These are phyloP conservation scores for Eubucco bourcierii DNA, from an alignment of 2,113 vertebrate genomes.

Conservation along the genomic window DNA sequence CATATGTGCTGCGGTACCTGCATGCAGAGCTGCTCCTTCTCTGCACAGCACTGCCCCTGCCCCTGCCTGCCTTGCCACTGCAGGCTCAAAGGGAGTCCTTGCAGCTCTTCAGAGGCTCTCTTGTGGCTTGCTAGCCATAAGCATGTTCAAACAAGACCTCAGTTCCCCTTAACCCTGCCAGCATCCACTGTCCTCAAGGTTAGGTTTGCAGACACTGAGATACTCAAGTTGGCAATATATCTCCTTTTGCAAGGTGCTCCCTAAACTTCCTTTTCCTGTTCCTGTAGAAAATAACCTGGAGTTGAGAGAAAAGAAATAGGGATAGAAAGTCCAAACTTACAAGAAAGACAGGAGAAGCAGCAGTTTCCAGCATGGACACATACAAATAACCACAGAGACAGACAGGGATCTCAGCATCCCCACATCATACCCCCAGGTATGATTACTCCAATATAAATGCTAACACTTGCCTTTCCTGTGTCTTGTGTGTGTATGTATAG, in stretches of 20 bases:
- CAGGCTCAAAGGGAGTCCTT: neutral
- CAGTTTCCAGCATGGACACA: neutral
- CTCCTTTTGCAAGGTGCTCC: neutral
- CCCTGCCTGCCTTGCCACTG: neutral
- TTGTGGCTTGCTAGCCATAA: neutral
- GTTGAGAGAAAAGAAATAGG: neutral
- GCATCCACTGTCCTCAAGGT: neutral
- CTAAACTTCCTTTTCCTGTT: neutral
- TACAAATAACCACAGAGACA: neutral
- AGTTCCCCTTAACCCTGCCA: neutral
- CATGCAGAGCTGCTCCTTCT: neutral
- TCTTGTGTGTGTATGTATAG: neutral
- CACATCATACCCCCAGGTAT: neutral
- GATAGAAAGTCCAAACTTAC: neutral
- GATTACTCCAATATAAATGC: neutral
- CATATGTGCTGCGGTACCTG: slow-evolving; percentile 53
- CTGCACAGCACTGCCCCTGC: neutral
- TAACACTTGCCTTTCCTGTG: neutral
- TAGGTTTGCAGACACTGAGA: fast-evolving
- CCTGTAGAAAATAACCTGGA: neutral
- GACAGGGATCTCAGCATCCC: neutral
- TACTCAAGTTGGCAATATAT: neutral
- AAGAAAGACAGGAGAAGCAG: neutral
- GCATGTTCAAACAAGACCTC: neutral
- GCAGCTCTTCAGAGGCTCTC: neutral